Conservation (phyloP, 2,113 vertebrate species). For the Rhagologus leucostigma region DNA sequence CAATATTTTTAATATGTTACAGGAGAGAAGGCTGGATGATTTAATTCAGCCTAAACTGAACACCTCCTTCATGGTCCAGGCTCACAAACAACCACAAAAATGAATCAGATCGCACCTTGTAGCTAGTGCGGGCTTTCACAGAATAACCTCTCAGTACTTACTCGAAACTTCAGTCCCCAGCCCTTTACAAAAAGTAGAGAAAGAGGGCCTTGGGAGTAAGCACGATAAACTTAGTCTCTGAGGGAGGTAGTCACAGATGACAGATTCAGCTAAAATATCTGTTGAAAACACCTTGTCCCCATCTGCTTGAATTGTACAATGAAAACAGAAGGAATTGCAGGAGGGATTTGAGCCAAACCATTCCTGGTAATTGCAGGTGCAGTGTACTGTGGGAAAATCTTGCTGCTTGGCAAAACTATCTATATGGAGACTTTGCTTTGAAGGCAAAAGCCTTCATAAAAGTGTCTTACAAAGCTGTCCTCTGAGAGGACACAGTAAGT, state of each 20-base stretch:
- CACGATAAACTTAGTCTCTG: not conserved
- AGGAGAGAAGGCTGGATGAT: not conserved
- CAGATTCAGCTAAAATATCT: not conserved
- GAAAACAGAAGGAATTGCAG: not conserved
- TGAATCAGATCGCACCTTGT: not conserved
- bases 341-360: not conserved
- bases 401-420: not conserved
- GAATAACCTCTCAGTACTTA: not conserved
- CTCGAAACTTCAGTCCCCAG: not conserved
- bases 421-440: not conserved
- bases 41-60: not conserved
- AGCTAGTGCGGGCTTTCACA: not conserved
- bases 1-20: not conserved
- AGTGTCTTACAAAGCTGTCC: not conserved
- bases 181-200: not conserved
- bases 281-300: not conserved
- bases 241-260: not conserved
- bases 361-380: not conserved
- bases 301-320: not conserved
- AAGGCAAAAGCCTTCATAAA: not conserved
- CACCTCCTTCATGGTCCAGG: not conserved
- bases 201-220: not conserved
- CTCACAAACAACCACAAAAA: not conserved
- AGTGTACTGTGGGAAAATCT: not conserved
- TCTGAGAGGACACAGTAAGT: not conserved